Evolutionary conservation across 2,888 invertebrate genomes (phyloP), one percentile per base, ranked within the genome.

Genomic region (Apotomis capreana): DNA sequence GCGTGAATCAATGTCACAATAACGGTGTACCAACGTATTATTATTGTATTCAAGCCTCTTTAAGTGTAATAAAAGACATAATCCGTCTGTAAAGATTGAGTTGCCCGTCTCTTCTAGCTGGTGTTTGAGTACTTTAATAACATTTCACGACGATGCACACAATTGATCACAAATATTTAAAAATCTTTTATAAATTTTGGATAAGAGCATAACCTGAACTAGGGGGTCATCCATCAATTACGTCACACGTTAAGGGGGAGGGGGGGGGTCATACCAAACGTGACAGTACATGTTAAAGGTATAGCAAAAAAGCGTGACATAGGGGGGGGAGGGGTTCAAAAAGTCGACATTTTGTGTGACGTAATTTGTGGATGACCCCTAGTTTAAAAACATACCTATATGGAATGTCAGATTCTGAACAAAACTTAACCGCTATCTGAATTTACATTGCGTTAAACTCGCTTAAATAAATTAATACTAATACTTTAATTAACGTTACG

Each of bases 401-500:
- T 2, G 26, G 2, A 26, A 26, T 26, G 26, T 26, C 3, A 8
- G 49, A 3, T 49, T 1, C 9, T 12, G 26, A 49, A 49, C 9
- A 49, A 49, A 49, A 49, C 49, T 49, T 6, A 0, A 49, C 49
- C 49, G 26, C 15, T 46, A 46, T 46, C 15, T 46, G n/a, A 46
- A 60, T 61, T 15, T 12, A 46, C 60, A 61, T 49, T 49, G 9
- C 10, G 8, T 10, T 37, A 62, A 49, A 62, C 51, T 49, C 54
- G 54, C 44, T 37, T 10, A 40, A 64, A 51, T 44, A 61, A 40
- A 54, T 68, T 46, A 15, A 62, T 64, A 60, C 59, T 60, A 46
- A 46, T 55, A 55, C 61, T 51, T 58, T 72, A 72, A 68, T 72
- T 54, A 63, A 52, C 52, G 58, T 68, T 68, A 68, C 62, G 57